Evolutionary conservation across 1,140 invertebrate species (phyloP), one percentile per base, ranked within the genome.

Genomic region (Bacillus rossius): DNA sequence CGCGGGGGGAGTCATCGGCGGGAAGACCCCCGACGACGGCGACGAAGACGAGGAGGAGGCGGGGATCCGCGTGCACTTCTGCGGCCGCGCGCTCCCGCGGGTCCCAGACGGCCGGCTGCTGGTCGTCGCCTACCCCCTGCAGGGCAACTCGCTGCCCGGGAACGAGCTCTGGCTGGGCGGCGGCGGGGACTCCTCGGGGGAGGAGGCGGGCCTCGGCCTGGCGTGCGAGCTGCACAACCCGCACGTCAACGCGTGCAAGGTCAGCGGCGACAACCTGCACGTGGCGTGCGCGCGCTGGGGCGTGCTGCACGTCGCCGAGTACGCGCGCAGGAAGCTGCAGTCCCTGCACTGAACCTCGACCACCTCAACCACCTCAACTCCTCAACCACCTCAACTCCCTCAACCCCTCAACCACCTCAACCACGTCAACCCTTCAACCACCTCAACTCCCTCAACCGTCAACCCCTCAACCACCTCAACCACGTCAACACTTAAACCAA

Each of bases 71-170:
- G 70, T 76, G 16, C 73, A 73, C 54, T 76, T 76, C 54, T 70
- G 73, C 8, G 16, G 70, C 20, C 62, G 73, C 38, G 68, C 73
- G 50, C 70, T 74, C 51, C 69, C 70, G 53, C 71, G 63, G 43
- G 48, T 76, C 23, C 70, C 80, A 42, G 69, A 64, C 25, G 79
- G 76, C 23, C 83, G 83, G 65, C 65, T 84, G 2, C 65, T 84
- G 49, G 76, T 86, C 8, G 78, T 84, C 3, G 84, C 79, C 1
- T 86, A 86, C 61, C 81, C 85, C 1, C 84, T 83, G 79, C 84
- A 86, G 66, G 79, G 81, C 8, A 87, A 87, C 64, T 76, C 84
- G 2, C 74, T 84, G 53, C 84, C 84, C 2, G 71, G 70, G 2
- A 74, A 73, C 62, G 73, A 73, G 65, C 76, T 70, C 65, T 76